These are phyloP conservation scores for Acanthurus lineatus DNA, from an alignment of 2,797 vertebrate species.

Conservation along the genomic window DNA sequence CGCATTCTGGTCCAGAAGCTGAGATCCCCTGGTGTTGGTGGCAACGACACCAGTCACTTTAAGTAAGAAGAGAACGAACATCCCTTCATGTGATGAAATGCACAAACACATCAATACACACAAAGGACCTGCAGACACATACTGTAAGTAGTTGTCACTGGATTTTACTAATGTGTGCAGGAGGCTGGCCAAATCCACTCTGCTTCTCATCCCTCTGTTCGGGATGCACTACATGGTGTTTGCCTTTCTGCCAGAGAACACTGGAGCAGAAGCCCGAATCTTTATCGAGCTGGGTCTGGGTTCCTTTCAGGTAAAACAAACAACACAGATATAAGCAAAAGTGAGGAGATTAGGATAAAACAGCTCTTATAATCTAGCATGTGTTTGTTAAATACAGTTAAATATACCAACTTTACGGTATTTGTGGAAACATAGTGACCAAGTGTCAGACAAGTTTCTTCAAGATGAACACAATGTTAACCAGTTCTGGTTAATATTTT, in stretches of 20 bases:
- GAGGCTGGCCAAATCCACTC: slow-evolving; percentile 96
- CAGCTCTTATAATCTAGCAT: too few relatives aligned
- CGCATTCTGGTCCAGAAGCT: slow-evolving; percentile 91
- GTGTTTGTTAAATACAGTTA: too few relatives aligned
- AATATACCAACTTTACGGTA: too few relatives aligned
- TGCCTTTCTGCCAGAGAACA: slow-evolving; percentile 94
- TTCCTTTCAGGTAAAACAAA: slow-evolving; percentile 92
- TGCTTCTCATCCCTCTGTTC: slow-evolving; percentile 97
- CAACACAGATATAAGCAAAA: background rate
- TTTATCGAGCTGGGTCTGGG: slow-evolving; percentile 95
- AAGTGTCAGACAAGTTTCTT: too few relatives aligned
- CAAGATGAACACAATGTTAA: too few relatives aligned
- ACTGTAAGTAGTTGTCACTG: too few relatives aligned
- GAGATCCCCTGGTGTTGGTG: slow-evolving; percentile 85
- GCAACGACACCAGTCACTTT: slow-evolving; percentile 88
- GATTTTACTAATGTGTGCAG: slow-evolving; percentile 84
- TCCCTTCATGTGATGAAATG: background rate
- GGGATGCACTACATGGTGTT: slow-evolving; percentile 97
- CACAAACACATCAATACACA: background rate
- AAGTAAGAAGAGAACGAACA: slow-evolving; percentile 80
- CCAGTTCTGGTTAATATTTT: background rate
- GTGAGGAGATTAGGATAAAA: too few relatives aligned
- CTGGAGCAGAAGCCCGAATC: slow-evolving; percentile 88
- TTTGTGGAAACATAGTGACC: too few relatives aligned
- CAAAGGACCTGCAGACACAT: background rate